Base-by-base conservation (phyloP, 2,888 invertebrate species). In the Idaea dimidiata region DNA sequence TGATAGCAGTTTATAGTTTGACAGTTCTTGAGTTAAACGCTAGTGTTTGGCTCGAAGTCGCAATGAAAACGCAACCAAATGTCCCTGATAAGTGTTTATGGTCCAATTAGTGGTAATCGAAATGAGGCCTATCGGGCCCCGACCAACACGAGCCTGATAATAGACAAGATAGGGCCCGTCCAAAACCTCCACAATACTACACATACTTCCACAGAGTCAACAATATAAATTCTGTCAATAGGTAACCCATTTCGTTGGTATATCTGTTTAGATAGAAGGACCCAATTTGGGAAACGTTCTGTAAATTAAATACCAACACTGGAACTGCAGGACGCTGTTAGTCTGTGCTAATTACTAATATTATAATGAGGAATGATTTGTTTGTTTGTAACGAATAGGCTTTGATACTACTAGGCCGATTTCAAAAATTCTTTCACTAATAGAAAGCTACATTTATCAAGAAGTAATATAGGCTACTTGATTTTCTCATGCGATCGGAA, bases 61-160 rank as follows among this genome's bases (percentile, higher is more conserved):
- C 80, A 80, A 80, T 81, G 78, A 77, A 78, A 78, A 76, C 76
- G 76, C 79, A 74, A 75, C 78, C 78, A 76, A 82, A 80, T 80
- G 81, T 81, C 76, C 79, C 82, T 83, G 88, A 89, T 87, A 88
- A 87, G 85, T 86, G 86, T 87, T 88, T 88, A 88, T 85, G 75
- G 81, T 72, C 77, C 85, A 87, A 87, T 87, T 86, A 88, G 84
- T 81, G 82, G 80, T 78, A 79, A 84, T 84, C 83, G 77, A 83
- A 85, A 82, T 82, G 82, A 83, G 76, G 78, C 74, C 81, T 81
- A 82, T 82, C 80, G 79, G 76, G 74, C 75, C 71, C 75, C 24
- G 24, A 24, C 24, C 75, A 72, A 75, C 75, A 75, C 82, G 82
- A 84, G 82, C 79, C 81, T 79, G 82, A 82, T 86, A 85, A 83